Conservation (phyloP, 2,113 vertebrate genomes). For the Alligator mississippiensis region DNA sequence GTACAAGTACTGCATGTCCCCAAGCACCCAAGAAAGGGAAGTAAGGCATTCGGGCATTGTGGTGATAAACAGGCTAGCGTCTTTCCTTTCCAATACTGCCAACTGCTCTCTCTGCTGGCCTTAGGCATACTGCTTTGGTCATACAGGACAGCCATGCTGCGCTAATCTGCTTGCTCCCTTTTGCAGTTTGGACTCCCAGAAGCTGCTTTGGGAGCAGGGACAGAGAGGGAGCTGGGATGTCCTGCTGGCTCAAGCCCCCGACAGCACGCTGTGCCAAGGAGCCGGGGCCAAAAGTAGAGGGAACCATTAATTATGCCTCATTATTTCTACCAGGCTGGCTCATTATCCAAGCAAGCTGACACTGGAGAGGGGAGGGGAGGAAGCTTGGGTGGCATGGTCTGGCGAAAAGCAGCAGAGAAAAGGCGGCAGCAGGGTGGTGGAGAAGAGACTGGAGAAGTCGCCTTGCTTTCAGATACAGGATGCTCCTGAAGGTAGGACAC, state of each 20-base stretch:
- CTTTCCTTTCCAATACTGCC: neutral
- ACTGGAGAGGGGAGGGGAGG: neutral
- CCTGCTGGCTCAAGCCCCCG: neutral
- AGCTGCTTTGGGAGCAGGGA: neutral
- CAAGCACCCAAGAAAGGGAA: neutral
- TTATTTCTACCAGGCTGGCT: slow-evolving; percentile 36
- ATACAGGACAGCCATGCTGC: accelerated
- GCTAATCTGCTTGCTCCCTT: accelerated
- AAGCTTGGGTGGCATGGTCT: neutral
- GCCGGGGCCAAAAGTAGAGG: neutral
- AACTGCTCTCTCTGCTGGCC: neutral
- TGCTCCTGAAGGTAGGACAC: neutral
- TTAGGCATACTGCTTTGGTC: neutral
- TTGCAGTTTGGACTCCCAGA: accelerated
- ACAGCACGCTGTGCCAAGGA: neutral
- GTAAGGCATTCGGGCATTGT: neutral
- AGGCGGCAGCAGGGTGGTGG: neutral
- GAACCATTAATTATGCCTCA: neutral
- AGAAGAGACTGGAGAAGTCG: neutral
- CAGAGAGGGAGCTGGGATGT: accelerated
- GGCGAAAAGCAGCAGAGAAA: neutral
- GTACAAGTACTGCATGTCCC: neutral
- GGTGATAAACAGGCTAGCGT: neutral
- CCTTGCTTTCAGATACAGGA: no score
- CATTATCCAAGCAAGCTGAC: neutral